These are phyloP conservation scores for Tinea pellionella DNA, from an alignment of 2,888 invertebrate genomes.

Conservation along the genomic window DNA sequence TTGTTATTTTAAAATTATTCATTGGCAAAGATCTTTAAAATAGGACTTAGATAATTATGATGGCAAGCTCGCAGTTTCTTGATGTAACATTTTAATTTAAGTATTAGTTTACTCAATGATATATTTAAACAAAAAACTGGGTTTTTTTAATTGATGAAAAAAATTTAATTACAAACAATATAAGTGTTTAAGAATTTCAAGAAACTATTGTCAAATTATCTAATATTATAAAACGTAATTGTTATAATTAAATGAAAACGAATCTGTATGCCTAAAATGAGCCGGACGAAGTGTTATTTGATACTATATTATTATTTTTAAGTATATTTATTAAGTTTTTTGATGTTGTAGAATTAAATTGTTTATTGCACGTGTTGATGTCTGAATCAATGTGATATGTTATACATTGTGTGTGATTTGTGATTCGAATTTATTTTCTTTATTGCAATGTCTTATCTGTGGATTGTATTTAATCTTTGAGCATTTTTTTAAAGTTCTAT, in stretches of 20 bases:
- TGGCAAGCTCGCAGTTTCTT: no score
- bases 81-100: no score
- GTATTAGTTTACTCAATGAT: no score
- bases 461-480: no score
- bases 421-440: background rate
- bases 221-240: no score
- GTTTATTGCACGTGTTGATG: slow-evolving; percentile 7
- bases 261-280: background rate
- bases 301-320: background rate
- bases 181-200: no score
- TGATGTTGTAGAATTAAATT: slow-evolving; percentile 3
- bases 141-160: no score
- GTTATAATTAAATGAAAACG: background rate
- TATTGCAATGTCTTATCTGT: background rate
- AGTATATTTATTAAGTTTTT: slow-evolving; percentile 9
- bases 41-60: no score
- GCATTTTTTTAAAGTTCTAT: no score
- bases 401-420: background rate
- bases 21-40: background rate
- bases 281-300: background rate
- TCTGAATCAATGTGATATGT: background rate
- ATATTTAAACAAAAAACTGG: no score
- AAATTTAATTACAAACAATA: no score
- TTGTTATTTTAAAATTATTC: background rate
- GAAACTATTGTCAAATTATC: no score